Evolutionary conservation across 92 coral and sea anemone genomes (phyloP), one percentile per base, ranked within the genome.

Genomic region (Porites evermanni): DNA sequence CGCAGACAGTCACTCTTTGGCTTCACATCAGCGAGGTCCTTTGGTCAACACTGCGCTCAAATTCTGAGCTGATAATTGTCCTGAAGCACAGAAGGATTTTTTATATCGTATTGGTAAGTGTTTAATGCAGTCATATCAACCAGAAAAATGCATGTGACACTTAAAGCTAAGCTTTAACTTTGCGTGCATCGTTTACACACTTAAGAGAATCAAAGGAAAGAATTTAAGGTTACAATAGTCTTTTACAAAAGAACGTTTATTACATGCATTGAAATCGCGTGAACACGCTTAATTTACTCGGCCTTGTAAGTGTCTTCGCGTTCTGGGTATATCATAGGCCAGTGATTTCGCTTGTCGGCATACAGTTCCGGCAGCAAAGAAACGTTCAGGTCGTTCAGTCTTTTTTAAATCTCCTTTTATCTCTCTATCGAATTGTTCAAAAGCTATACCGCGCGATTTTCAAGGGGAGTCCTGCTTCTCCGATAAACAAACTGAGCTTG

Each of bases 1-100:
- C 52, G 6, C 64, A 83, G 87, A 83, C 74, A 73, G 47, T 68
- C 64, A 81, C 53, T 69, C 77, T n/a, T 44, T 70, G 44, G 68
- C 59, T 4, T 56, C 68, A 7, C 68, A 32, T 50, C 47, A 38
- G 47, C 47, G 47, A 16, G 11, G 4, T 72, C 21, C 73, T 79
- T 79, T 72, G 29, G 38, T 64, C n/a, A 18, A 7, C 3, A 20
- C 53, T 77, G 24, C 7, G 53, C 54, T 12, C 24, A 38, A 17
- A 18, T 64, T n/a, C 68, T 53, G 9, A 23, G 23, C 86, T 7
- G 26, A 71, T 58, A 12, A 29, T 70, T 44, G 21, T 19, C 44
- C 44, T 14, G 19, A 52, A 29, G 53, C 70, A 63, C 5, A 2
- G 64, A 47, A 81, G 13, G 54, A 70, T n/a, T 53, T 53, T 38